Evolutionary conservation across 2,888 invertebrate genomes (phyloP), one percentile per base, ranked within the genome.

Genomic region (Chrysolina americana): DNA sequence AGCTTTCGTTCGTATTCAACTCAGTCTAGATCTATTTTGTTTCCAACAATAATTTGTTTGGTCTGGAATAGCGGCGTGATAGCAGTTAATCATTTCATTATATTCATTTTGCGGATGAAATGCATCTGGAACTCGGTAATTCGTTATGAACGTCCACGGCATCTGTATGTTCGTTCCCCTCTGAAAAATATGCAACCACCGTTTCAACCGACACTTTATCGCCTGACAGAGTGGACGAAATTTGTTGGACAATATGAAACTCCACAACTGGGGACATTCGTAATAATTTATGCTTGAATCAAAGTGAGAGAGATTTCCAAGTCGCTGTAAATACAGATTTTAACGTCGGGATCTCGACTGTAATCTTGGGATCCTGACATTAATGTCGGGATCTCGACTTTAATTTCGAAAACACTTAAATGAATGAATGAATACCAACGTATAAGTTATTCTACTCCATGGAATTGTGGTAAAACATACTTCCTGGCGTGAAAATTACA

Each of bases 91-190:
- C 53, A 53, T 53, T 28, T 28, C 28, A 53, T 21, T 10, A 11
- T 53, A 53, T 53, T 53, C 53, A 53, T 53, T 53, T 53, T 53
- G 17, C 17, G 13, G 10, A 53, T 21, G 53, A 19, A 53, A 53
- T 53, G 53, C 17, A 19, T 19, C 17, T 17, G 19, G 10, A 53
- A 21, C 53, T n/a, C 2, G 53, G 53, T 11, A 53, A 53, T 53
- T 53, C 11, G 13, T 53, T 53, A 19, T 19, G 4, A 53, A 19
- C 19, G 53, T 53, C 21, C 53, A 19, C 53, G 17, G 10, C 53
- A 53, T 53, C 21, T 53, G 53, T 19, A 53, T n/a, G n/a, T n/a
- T n/a, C 53, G 53, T 53, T 19, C 17, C 0, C 19, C 53, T 53
- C 17, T 53, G 19, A 19, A 9, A 10, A 53, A 53, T 44, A 53